These are phyloP conservation scores for Peromyscus attwateri DNA, from an alignment of 2,797 vertebrate genomes.

Conservation along the genomic window DNA sequence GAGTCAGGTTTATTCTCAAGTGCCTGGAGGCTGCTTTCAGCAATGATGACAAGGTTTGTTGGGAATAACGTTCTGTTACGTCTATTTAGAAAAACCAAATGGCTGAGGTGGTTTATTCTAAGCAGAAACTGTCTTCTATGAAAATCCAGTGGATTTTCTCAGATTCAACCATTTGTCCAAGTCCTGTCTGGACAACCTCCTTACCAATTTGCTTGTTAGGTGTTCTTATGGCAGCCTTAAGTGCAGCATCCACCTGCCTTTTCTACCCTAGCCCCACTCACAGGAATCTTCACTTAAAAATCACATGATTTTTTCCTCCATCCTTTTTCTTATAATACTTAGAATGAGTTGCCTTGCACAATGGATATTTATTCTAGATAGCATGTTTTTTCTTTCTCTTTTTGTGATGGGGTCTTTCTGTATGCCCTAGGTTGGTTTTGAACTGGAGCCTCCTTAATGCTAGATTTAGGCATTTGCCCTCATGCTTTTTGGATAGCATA, in stretches of 20 bases:
- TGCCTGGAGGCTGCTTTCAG: conserved; percentile 1
- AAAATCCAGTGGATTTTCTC: not conserved
- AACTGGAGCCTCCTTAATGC: not conserved
- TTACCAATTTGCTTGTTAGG: not conserved
- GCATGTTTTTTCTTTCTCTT: not conserved
- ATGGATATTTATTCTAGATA: not conserved
- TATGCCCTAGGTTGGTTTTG: not conserved
- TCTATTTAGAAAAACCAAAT: not conserved
- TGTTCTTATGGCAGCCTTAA: not conserved
- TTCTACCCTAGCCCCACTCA: not conserved
- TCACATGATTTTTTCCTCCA: not conserved
- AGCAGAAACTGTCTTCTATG: not conserved
- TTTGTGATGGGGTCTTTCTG: not conserved
- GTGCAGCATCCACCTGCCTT: not conserved
- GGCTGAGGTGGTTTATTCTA: not conserved
- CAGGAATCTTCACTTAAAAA: not conserved
- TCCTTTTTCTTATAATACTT: not conserved
- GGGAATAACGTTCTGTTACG: not conserved
- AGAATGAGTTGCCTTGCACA: not conserved
- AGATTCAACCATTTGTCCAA: not conserved
- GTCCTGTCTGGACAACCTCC: not conserved
- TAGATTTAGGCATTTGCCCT: not conserved
- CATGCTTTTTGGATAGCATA: not conserved
- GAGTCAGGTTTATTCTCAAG: not conserved
- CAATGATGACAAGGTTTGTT: not conserved